Evolutionary conservation across 2,113 vertebrate species (phyloP).

Genomic region (Perca fluviatilis): DNA sequence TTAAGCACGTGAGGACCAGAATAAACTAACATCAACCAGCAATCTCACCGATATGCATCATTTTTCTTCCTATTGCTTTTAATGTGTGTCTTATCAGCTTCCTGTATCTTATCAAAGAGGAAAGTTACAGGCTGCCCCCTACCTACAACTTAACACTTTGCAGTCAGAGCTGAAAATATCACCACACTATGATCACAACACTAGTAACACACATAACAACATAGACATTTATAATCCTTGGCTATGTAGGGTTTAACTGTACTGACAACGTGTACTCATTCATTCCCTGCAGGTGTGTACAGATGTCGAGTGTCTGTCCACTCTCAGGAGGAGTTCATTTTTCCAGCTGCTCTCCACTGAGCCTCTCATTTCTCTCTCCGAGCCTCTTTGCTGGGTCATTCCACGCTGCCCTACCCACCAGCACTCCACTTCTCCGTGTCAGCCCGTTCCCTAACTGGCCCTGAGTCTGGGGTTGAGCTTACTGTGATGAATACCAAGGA

Average conservation of each 20-base stretch:
- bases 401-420: conserved; percentile 22
- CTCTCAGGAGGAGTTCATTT: conserved; percentile 29
- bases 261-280: not conserved
- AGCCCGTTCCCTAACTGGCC: not conserved
- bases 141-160: conserved; percentile 34
- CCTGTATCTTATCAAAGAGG: conserved; percentile 52
- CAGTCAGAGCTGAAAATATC: conserved; percentile 31
- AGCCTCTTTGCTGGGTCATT: conserved; percentile 32
- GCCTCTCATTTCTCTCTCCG: conserved; percentile 29
- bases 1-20: not conserved
- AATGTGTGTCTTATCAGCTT: conserved; percentile 51
- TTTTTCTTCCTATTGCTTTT: not conserved
- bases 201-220: not conserved
- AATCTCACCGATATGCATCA: not conserved
- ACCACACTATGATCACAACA: conserved; percentile 17
- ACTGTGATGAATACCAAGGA: conserved; percentile 30
- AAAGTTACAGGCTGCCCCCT: conserved; percentile 66
- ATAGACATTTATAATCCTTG: not conserved
- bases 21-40: not conserved
- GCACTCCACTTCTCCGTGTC: conserved; percentile 10
- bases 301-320: conserved; percentile 33
- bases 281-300: conserved; percentile 38
- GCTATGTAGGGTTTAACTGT: not conserved
- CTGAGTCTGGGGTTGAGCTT: conserved; percentile 28
- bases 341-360: conserved; percentile 38